phyloP scores from a whole-genome alignment of 2,888 invertebrate species.

The Agrypnus murinus region DNA sequence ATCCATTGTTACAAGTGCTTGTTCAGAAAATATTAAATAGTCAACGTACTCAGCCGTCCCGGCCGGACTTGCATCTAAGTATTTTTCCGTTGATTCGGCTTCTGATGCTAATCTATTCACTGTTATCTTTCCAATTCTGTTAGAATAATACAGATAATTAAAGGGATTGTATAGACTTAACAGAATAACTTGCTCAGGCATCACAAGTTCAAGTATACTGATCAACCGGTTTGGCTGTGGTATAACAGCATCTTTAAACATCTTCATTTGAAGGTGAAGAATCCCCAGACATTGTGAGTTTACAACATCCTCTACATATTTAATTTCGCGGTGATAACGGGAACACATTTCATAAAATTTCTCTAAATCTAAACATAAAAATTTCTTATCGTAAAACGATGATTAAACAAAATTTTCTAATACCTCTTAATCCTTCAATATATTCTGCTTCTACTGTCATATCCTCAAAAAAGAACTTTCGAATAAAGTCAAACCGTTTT shows the following conservation, averaged over 20 bases:
- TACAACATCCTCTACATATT: conserved; percentile 79
- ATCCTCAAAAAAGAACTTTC: conserved; percentile 82
- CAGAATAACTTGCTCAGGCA: conserved; percentile 77
- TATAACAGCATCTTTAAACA: conserved; percentile 82
- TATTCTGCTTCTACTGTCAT: conserved; percentile 77
- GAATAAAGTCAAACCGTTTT: conserved; percentile 78
- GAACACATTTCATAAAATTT: conserved; percentile 80
- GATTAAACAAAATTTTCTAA: conserved; percentile 26
- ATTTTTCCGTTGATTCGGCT: conserved; percentile 78
- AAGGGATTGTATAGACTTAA: neutral
- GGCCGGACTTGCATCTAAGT: conserved; percentile 78
- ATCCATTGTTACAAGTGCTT: conserved; percentile 79
- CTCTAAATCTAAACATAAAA: conserved; percentile 72
- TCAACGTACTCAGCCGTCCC: conserved; percentile 83
- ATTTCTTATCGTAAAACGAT: conserved; percentile 10
- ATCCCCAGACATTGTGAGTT: conserved; percentile 83
- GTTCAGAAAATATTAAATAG: conserved; percentile 82
- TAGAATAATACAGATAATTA: neutral
- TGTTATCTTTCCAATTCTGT: conserved; percentile 78
- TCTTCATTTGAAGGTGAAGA: conserved; percentile 79
- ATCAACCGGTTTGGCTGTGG: conserved; percentile 83
- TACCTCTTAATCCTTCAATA: conserved; percentile 78
- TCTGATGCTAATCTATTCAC: conserved; percentile 74
- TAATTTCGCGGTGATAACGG: conserved; percentile 81
- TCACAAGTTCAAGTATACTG: conserved; percentile 76